phyloP scores from a whole-genome alignment of 2,888 invertebrate genomes.

The Drosophila vallismaia region DNA sequence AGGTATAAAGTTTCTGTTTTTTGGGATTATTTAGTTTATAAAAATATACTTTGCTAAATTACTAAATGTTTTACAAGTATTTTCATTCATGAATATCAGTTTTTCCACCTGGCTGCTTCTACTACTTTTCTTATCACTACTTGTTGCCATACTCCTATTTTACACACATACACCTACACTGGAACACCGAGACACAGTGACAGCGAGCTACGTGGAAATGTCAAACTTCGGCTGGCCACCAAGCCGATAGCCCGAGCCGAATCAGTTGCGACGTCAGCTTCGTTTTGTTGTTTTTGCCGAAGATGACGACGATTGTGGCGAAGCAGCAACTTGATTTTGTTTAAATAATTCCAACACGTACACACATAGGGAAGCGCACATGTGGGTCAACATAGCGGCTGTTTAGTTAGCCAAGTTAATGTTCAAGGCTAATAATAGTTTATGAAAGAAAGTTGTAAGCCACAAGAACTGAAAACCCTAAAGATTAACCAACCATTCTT shows the following conservation, averaged over 20 bases:
- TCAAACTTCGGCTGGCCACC: slow-evolving; percentile 66
- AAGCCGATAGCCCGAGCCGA: slow-evolving; percentile 36
- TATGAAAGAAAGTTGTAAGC: too few relatives aligned
- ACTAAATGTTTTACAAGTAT: not conserved
- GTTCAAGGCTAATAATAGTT: slow-evolving; percentile 8
- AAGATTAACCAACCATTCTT: too few relatives aligned
- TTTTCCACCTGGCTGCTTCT: slow-evolving; percentile 10
- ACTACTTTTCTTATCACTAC: slow-evolving; percentile 71
- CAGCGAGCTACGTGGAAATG: slow-evolving; percentile 71
- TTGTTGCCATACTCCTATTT: slow-evolving; percentile 69
- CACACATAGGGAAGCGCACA: slow-evolving; percentile 12
- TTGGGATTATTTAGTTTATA: too few relatives aligned
- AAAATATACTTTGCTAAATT: not conserved
- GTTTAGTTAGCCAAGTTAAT: not conserved
- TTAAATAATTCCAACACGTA: slow-evolving; percentile 43
- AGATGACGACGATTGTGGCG: slow-evolving; percentile 41
- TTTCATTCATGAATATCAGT: slow-evolving; percentile 64
- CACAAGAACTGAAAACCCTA: not conserved
- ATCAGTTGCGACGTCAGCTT: slow-evolving; percentile 46
- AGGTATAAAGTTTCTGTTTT: too few relatives aligned
- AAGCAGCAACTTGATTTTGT: slow-evolving; percentile 56
- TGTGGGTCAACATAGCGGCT: slow-evolving; percentile 59
- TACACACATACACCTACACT: slow-evolving; percentile 7
- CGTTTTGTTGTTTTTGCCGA: slow-evolving; percentile 45
- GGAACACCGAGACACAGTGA: slow-evolving; percentile 24